These are phyloP conservation scores for Peromyscus aztecus DNA, from an alignment of 2,797 vertebrate species.

Conservation along the genomic window DNA sequence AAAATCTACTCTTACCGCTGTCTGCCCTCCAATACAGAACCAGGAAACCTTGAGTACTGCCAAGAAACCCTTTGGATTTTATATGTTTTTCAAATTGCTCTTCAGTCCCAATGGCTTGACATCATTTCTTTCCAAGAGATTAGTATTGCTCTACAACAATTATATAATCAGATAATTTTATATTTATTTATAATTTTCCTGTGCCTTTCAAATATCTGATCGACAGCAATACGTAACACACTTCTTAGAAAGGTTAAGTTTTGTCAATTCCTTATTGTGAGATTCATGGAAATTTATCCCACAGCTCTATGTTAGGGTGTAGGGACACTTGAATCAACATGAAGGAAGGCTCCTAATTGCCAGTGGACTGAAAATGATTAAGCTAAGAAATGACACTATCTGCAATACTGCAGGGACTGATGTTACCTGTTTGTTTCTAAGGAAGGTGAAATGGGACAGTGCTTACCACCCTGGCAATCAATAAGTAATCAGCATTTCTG, in stretches of 20 bases:
- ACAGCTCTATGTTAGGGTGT: neutral
- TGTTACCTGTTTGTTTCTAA: neutral
- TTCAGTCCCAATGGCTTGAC: neutral
- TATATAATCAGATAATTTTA: neutral
- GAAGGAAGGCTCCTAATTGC: neutral
- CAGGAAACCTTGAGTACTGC: neutral
- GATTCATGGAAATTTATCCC: neutral
- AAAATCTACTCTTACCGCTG: neutral
- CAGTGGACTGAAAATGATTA: neutral
- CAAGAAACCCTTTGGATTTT: neutral
- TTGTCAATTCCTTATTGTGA: neutral
- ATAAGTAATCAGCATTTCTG: neutral
- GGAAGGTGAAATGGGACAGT: neutral
- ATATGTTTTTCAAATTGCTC: neutral
- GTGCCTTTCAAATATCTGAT: neutral
- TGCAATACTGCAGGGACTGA: neutral
- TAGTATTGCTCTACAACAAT: neutral
- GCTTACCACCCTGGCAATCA: neutral
- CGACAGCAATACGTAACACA: neutral
- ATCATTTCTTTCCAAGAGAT: neutral
- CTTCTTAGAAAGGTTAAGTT: neutral
- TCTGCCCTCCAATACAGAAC: neutral
- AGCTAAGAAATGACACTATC: neutral
- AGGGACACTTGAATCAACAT: neutral
- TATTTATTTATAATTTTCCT: neutral